These are phyloP conservation scores for Cheilosia vernalis DNA, from an alignment of 2,888 invertebrate species.

Conservation along the genomic window DNA sequence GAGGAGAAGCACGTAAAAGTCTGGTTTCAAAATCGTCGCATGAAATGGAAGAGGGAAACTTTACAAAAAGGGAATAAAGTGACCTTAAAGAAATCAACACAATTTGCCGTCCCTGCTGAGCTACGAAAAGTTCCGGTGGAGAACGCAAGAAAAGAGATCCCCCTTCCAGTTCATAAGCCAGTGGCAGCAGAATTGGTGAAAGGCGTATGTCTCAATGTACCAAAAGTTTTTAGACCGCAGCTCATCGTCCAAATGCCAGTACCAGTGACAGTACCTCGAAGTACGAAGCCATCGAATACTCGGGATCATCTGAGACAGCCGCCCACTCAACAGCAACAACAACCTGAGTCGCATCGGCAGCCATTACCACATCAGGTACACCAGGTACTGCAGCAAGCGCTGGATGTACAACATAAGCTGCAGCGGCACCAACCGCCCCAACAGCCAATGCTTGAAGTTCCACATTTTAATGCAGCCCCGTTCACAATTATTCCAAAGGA, in stretches of 20 bases:
- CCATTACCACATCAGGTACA: neutral
- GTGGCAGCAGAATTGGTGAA: neutral
- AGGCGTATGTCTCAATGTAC: neutral
- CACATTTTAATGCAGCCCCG: too few relatives aligned
- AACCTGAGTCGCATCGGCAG: too few relatives aligned
- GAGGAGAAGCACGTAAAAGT: conserved; percentile 94
- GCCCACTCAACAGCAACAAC: too few relatives aligned
- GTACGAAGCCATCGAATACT: neutral
- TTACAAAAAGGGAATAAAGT: neutral
- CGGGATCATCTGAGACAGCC: too few relatives aligned
- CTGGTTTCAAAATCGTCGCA: conserved; percentile 92
- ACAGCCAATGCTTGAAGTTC: too few relatives aligned
- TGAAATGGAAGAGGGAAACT: conserved; percentile 87
- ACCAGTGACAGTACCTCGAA: neutral
- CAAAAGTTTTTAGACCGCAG: conserved; percentile 14
- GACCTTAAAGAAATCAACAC: neutral
- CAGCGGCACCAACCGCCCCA: too few relatives aligned
- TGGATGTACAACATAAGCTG: too few relatives aligned
- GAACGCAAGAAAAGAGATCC: neutral
- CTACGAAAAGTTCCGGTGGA: too few relatives aligned
- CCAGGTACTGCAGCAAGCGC: neutral
- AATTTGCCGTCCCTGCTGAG: too few relatives aligned
- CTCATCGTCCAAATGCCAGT: conserved; percentile 4
- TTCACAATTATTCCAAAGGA: too few relatives aligned
- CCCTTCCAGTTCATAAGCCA: conserved; percentile 14